Evolutionary conservation across 1,140 invertebrate species (phyloP).

Genomic region (Physella acuta): DNA sequence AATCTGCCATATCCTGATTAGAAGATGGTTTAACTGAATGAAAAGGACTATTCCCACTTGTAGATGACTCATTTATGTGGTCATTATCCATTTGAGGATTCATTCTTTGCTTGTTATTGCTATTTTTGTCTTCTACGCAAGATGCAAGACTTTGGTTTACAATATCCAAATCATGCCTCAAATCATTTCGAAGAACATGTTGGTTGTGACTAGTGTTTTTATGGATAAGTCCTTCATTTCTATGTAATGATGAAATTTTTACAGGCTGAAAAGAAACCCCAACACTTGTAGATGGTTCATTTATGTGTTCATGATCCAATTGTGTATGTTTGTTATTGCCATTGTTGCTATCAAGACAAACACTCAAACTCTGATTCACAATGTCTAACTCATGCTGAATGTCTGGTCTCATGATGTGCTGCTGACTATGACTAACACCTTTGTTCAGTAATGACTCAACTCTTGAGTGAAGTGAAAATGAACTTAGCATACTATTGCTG

Average conservation of each 20-base stretch:
- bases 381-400: slow-evolving; percentile 4
- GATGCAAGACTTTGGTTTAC: background rate
- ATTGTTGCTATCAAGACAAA: background rate
- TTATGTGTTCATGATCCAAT: slow-evolving; percentile 8
- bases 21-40: background rate
- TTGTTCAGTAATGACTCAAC: background rate
- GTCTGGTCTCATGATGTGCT: background rate
- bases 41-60: background rate
- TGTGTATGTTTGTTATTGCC: background rate
- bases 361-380: background rate
- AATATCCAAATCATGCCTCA: slow-evolving; percentile 2
- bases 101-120: background rate
- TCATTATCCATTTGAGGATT: slow-evolving; percentile 15
- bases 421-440: background rate
- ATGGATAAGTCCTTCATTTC: background rate
- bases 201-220: background rate
- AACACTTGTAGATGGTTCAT: background rate
- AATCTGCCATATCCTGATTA: background rate
- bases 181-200: background rate
- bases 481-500: background rate
- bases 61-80: background rate
- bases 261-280: background rate
- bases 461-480: background rate
- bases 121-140: background rate
- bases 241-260: background rate